These are phyloP conservation scores for Trissolcus basalis DNA, from an alignment of 1,140 invertebrate species.

Conservation along the genomic window DNA sequence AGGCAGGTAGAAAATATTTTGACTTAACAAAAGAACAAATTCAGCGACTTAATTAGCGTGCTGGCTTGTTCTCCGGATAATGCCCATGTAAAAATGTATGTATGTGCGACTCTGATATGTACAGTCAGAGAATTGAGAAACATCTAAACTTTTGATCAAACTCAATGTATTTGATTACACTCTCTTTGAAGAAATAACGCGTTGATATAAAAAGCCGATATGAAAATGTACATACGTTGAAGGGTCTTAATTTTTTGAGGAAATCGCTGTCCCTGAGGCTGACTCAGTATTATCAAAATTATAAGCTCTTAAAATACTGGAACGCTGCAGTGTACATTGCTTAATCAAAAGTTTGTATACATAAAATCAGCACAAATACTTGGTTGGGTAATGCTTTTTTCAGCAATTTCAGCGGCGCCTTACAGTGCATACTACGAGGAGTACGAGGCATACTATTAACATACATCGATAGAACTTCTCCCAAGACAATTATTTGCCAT, in stretches of 20 bases:
- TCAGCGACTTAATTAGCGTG: not conserved
- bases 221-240: no score
- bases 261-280: conserved; percentile 9
- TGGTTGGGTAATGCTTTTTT: conserved; percentile 10
- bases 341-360: conserved; percentile 36
- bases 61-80: not conserved
- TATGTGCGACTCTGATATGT: no score
- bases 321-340: conserved; percentile 15
- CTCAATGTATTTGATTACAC: not conserved
- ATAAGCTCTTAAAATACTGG: conserved; percentile 10
- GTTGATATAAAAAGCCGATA: no score
- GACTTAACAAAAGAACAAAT: not conserved
- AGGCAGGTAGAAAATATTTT: no score
- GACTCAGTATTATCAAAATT: conserved; percentile 3
- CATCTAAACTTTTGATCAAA: no score
- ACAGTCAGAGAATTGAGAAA: no score
- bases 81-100: no score
- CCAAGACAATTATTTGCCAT: conserved; percentile 1
- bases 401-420: conserved; percentile 7
- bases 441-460: conserved; percentile 1
- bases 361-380: conserved; percentile 19
- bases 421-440: no score
- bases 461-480: not conserved
- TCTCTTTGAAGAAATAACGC: no score
- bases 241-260: no score